These are phyloP conservation scores for Lomographa bimaculata DNA, from an alignment of 2,888 invertebrate species.

Conservation along the genomic window DNA sequence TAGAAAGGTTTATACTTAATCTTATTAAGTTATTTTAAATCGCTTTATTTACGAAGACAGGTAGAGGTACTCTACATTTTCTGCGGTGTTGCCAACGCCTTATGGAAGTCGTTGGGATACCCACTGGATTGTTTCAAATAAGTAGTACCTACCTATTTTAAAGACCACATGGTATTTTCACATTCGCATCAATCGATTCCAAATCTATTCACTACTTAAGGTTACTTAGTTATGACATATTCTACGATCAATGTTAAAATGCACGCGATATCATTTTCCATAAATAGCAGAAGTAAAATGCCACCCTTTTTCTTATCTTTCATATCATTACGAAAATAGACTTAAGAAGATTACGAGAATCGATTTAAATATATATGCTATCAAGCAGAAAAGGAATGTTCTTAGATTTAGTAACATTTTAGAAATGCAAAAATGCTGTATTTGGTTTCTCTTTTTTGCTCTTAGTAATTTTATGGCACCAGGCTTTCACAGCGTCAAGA, in stretches of 20 bases:
- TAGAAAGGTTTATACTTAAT: constrained; percentile 69
- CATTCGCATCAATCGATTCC: constrained; percentile 39
- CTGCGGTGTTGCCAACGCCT: constrained; percentile 10
- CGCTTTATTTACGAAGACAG: constrained; percentile 20
- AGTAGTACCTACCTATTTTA: constrained; percentile 24
- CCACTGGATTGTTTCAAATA: constrained; percentile 25
- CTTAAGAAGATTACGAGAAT: constrained; percentile 1
- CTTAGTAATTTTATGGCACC: constrained; percentile 10
- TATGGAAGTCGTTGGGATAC: constrained; percentile 22
- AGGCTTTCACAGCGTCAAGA: constrained; percentile 4
- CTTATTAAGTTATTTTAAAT: constrained; percentile 56
- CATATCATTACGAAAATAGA: constrained; percentile 8
- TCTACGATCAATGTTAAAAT: constrained; percentile 41
- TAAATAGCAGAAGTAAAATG: constrained; percentile 5
- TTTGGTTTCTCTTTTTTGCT: constrained; percentile 1
- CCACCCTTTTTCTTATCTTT: constrained; percentile 6
- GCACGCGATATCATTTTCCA: constrained; percentile 6
- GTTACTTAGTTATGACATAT: constrained; percentile 42
- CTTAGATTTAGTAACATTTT: constrained; percentile 14
- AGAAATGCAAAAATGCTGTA: constrained; percentile 8
- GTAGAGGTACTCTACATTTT: constrained; percentile 8
- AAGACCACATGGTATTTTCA: constrained; percentile 38
- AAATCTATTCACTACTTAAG: constrained; percentile 43
- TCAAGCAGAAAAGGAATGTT: constrained; percentile 9
- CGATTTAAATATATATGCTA: constrained; percentile 7